Base-by-base conservation (phyloP, 1,140 invertebrate genomes). In the Capitella teleta region DNA sequence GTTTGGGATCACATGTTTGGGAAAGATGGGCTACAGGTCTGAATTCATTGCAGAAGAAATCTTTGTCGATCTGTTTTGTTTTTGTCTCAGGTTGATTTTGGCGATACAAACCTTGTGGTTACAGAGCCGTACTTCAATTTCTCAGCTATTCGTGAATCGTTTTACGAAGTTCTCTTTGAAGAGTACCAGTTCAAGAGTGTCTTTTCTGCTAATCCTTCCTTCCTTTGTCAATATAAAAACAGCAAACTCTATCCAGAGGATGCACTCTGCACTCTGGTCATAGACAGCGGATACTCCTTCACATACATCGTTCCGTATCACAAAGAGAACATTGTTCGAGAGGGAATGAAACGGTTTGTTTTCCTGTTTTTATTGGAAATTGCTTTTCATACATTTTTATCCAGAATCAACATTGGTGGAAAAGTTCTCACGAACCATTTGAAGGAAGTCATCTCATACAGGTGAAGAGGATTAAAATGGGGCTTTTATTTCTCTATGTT, bases 341-440 rank as follows among this genome's bases (percentile, higher is more conserved):
- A 85, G 60, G 62, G 63, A 14, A 59, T 71, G 14, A 58, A 59
- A 59, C 62, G 68, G 68, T 71, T 24, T 38, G 18, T 51, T 5
- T 49, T 40, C n/a, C 10, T 14, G 10, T 34, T 34, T 34, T 12
- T 16, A 34, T 34, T 12, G 32, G 21, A 40, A 40, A 40, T 8
- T 40, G 5, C 10, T 40, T 21, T 38, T 38, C 4, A 38, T 38
- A 12, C 12, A 38, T 38, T 12, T 38, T 4, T 18, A 61, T 70
- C 41, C 54, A 79, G 95, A 56, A 84, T 98, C 49, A 87, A 97
- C 75, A 79, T 99, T 53, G 96, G 95, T 8, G 95, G 96, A 0
- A 99, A 99, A 76, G 76, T 92, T 4, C 70, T 99, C 41, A 98
- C 96, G 0, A 99, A 99, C 77, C 89, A 98, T 73, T 73, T 99